Conservation (phyloP, 2,113 vertebrate genomes). For the Cyrtonyx montezumae region DNA sequence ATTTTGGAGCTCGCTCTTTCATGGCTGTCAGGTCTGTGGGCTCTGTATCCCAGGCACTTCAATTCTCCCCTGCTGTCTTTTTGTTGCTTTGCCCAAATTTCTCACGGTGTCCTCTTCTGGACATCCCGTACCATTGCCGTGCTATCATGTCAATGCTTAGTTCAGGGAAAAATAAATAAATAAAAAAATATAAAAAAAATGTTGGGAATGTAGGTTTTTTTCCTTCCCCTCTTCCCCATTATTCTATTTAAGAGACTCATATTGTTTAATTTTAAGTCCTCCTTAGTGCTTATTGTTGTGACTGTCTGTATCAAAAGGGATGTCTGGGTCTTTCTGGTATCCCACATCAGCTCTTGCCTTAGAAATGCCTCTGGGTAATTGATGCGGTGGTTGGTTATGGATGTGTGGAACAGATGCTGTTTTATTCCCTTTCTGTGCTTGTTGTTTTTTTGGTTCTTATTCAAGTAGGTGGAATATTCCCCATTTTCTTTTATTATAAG, state of each 20-base stretch:
- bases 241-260: neutral
- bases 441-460: neutral
- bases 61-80: neutral
- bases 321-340: neutral
- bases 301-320: neutral
- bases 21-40: fast-evolving
- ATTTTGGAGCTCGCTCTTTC: neutral
- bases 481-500: conserved; percentile 23
- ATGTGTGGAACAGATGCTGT: neutral
- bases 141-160: neutral
- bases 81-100: neutral
- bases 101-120: neutral
- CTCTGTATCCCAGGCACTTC: neutral
- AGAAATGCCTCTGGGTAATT: neutral
- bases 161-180: neutral
- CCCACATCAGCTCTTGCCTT: neutral
- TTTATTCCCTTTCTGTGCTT: neutral
- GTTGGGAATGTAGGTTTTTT: neutral
- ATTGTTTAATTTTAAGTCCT: neutral
- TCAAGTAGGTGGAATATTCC: conserved; percentile 12
- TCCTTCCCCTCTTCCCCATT: neutral
- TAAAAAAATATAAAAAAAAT: neutral
- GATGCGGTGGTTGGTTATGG: neutral
- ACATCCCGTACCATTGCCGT: neutral
- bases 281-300: neutral